A percentile compares a stretch with the other conserved stretches of the same genome.
phyloP scores from a whole-genome alignment of 2,113 vertebrate genomes.

The Mirounga angustirostris region DNA sequence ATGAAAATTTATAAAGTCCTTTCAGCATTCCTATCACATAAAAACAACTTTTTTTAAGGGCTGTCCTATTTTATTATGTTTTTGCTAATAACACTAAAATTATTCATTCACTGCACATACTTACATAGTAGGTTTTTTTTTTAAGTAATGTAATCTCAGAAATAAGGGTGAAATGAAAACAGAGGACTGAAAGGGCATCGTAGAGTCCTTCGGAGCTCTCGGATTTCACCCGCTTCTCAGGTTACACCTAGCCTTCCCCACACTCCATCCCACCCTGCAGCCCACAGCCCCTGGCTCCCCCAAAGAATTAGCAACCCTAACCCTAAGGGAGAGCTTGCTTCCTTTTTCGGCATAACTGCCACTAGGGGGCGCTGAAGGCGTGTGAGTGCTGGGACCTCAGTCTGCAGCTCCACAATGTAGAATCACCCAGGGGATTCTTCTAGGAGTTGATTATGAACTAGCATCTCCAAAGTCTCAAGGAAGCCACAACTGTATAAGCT shows the following conservation, averaged over 20 bases:
- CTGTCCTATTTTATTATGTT: neutral
- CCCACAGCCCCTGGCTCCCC: fast-evolving
- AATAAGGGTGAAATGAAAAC: neutral
- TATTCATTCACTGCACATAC: neutral
- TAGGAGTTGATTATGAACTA: constrained; percentile 60
- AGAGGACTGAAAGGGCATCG: neutral
- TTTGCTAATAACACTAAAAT: neutral
- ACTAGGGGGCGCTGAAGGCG: constrained; percentile 84
- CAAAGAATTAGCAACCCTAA: fast-evolving
- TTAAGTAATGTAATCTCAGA: neutral
- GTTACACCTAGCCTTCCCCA: neutral
- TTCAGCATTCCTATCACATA: neutral
- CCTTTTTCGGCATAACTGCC: neutral
- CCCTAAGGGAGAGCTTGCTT: fast-evolving
- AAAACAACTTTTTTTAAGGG: neutral
- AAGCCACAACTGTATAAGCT: neutral
- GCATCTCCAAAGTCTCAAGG: constrained; percentile 48
- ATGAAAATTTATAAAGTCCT: neutral
- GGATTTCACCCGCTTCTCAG: neutral
- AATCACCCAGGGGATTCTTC: constrained; percentile 1
- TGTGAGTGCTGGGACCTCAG: neutral
- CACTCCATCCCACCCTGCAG: neutral
- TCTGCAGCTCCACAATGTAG: fast-evolving
- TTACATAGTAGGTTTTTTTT: neutral
- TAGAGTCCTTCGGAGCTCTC: neutral